These are phyloP conservation scores for Drosophila helvetica DNA, from an alignment of 2,888 invertebrate genomes.

Conservation along the genomic window DNA sequence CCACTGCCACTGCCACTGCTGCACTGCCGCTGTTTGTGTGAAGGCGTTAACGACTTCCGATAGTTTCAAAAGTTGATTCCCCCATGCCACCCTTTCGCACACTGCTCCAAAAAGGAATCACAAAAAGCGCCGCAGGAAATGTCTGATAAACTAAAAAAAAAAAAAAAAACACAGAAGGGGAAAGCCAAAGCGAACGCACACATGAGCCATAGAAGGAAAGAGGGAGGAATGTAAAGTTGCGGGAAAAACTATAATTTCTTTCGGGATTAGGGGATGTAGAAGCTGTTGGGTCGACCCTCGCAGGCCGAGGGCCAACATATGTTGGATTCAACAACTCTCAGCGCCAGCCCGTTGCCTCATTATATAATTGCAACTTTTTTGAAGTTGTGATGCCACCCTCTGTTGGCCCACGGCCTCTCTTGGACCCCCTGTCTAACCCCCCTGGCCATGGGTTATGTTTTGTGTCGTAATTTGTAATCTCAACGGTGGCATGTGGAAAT, in stretches of 20 bases:
- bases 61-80: constrained; percentile 68
- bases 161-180: constrained; percentile 32
- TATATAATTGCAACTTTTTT: constrained; percentile 73
- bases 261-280: not conserved
- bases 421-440: not conserved
- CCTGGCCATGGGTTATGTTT: constrained; percentile 54
- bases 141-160: constrained; percentile 68
- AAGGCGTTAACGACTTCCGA: constrained; percentile 77
- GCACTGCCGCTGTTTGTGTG: constrained; percentile 51
- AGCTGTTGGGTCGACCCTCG: constrained; percentile 43
- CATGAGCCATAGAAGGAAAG: constrained; percentile 19
- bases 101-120: constrained; percentile 45
- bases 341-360: constrained; percentile 58
- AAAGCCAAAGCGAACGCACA: constrained; percentile 37
- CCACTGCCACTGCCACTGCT: constrained; percentile 13
- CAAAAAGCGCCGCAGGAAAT: constrained; percentile 68
- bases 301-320: constrained; percentile 21
- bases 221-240: constrained; percentile 38
- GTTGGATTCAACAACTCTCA: constrained; percentile 33
- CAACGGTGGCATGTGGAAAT: constrained; percentile 59
- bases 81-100: constrained; percentile 4
- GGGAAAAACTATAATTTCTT: not conserved
- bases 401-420: not conserved
- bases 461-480: constrained; percentile 75
- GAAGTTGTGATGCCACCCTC: constrained; percentile 59